Conservation (phyloP, 2,113 vertebrate genomes). For the Lophochroa leadbeateri region DNA sequence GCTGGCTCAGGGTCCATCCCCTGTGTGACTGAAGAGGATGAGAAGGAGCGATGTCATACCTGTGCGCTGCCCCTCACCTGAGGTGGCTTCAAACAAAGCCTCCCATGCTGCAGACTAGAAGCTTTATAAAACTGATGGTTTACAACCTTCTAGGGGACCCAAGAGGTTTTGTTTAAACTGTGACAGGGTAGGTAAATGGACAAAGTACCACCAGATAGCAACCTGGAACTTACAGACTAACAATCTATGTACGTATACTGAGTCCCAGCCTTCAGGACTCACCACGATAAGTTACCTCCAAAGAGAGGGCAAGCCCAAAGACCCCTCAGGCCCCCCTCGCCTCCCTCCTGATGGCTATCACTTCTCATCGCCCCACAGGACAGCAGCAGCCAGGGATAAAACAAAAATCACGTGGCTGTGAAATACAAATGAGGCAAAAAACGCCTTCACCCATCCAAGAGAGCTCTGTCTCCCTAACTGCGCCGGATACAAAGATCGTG, state of each 20-base stretch:
- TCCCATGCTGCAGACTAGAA: rapidly evolving
- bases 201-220: not conserved
- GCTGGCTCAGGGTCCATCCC: rapidly evolving
- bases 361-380: not conserved
- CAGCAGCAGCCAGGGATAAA: not conserved
- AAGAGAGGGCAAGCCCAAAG: not conserved
- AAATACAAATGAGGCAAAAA: constrained; percentile 64
- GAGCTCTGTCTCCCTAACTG: constrained; percentile 39
- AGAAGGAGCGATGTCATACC: not conserved
- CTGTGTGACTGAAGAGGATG: not conserved
- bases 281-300: not conserved
- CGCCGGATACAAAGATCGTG: constrained; percentile 58
- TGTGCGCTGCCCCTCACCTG: rapidly evolving
- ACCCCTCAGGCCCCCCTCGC: not conserved
- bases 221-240: not conserved
- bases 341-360: not conserved
- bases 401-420: constrained; percentile 19
- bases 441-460: constrained; percentile 31
- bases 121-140: not conserved
- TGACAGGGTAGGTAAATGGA: not conserved
- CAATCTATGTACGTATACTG: rapidly evolving
- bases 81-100: not conserved
- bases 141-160: not conserved
- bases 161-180: not conserved
- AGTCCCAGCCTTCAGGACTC: not conserved